Evolutionary conservation across 2,113 vertebrate genomes (phyloP), one percentile per base, ranked within the genome.

Genomic region (Tamias sibiricus): DNA sequence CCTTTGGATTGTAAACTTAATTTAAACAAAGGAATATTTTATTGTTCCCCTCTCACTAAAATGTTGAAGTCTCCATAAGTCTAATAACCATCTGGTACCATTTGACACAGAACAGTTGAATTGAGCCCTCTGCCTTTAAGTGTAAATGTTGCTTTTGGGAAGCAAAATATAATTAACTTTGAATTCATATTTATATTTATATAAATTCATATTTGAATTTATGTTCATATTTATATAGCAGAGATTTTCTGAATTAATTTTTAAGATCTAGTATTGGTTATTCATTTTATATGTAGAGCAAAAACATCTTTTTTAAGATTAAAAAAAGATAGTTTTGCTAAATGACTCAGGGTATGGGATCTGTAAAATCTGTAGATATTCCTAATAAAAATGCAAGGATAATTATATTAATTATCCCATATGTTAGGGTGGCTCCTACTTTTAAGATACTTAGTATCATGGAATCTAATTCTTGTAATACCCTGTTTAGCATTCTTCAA

Each of bases 21-120:
- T 90, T 97, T 86, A 95, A 93, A 94, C 84, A 97, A 91, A 94
- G 77, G 40, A 93, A 93, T 79, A 75, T 74, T 77, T 93, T 92
- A 52, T 86, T 91, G 95, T 79, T 69, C 14, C 32, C 84, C 40
- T 75, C 68, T 93, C 68, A 79, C 49, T 89, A 86, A 90, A 98
- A 95, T 91, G 66, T 88, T 96, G 95, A 85, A 95, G 80, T 91
- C 42, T 86, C 72, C n/a, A 1, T 94, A 94, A 95, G 62, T 89
- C 89, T 91, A 94, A 94, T 90, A 92, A 83, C 71, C 57, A 71
- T 82, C 83, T 97, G 84, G 76, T 90, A 76, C 68, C 59, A 96
- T 94, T 95, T 72, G 94, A 94, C 91, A 90, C 75, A 84, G 86
- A 77, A 32, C 35, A 86, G 77, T 91, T 94, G 95, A 96, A 42